A percentile compares a stretch with the other conserved stretches of the same genome.
phyloP scores from a whole-genome alignment of 2,113 vertebrate species.

The Cololabis saira region DNA sequence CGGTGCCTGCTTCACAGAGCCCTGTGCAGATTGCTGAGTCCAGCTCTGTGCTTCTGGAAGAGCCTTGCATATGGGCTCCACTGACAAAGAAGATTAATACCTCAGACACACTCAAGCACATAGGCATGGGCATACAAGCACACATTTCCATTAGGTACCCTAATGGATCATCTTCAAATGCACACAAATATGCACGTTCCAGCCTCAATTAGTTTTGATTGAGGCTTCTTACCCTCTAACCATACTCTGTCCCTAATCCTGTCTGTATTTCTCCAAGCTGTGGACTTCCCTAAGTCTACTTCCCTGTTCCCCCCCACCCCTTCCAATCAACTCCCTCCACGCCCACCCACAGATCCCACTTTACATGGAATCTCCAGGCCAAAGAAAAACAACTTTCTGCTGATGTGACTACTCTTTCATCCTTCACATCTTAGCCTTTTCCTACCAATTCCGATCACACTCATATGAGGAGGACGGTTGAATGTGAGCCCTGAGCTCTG shows the following conservation, averaged over 20 bases:
- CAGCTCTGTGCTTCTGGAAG: constrained; percentile 92
- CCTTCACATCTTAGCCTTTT: constrained; percentile 53
- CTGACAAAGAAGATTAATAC: constrained; percentile 99
- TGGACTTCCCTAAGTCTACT: constrained; percentile 44
- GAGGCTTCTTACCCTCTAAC: constrained; percentile 37
- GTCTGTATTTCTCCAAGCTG: constrained; percentile 54
- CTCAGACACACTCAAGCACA: constrained; percentile 76
- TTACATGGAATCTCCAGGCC: constrained; percentile 88
- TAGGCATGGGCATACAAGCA: constrained; percentile 40
- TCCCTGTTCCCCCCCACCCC: constrained; percentile 24
- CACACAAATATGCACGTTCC: constrained; percentile 38
- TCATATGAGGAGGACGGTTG: constrained; percentile 49
- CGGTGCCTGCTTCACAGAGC: constrained; percentile 78
- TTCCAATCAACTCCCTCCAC: constrained; percentile 13
- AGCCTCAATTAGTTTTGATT: constrained; percentile 55
- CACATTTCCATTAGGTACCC: constrained; percentile 51
- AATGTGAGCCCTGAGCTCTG: constrained; percentile 58
- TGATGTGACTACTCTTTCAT: constrained; percentile 84
- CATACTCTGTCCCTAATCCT: constrained; percentile 63
- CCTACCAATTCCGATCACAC: constrained; percentile 61
- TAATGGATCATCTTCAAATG: constrained; percentile 48
- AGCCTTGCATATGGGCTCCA: constrained; percentile 96
- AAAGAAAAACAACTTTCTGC: constrained; percentile 91
- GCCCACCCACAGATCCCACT: constrained; percentile 51
- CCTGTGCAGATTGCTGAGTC: constrained; percentile 93